These are phyloP conservation scores for Sarcophaga peregrina DNA, from an alignment of 1,140 invertebrate species.

Conservation along the genomic window DNA sequence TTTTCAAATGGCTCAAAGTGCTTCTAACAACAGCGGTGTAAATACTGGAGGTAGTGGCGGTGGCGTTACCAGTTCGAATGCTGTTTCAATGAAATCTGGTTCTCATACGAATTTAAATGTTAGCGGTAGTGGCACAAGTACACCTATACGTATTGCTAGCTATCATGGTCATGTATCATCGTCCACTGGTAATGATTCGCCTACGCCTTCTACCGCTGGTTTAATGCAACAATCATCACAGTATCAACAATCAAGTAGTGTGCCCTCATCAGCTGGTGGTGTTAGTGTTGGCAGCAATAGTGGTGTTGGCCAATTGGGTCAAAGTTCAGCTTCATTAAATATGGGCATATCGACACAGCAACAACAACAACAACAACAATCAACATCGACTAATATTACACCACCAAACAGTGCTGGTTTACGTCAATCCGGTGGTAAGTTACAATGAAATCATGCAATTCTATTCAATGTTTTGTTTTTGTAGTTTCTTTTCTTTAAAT, in stretches of 20 bases:
- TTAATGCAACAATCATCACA: constrained; percentile 51
- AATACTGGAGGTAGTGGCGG: constrained; percentile 28
- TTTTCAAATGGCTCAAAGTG: constrained; percentile 40
- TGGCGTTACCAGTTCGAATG: neutral
- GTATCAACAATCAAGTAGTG: constrained; percentile 55
- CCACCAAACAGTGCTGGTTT: constrained; percentile 62
- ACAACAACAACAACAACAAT: constrained; percentile 50
- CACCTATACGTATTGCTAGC: constrained; percentile 58
- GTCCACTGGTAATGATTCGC: constrained; percentile 43
- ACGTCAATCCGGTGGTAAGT: constrained; percentile 62
- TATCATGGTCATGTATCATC: constrained; percentile 51
- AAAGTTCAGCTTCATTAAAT: constrained; percentile 43
- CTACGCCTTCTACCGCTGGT: constrained; percentile 51
- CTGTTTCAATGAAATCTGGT: constrained; percentile 29
- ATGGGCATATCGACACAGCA: constrained; percentile 56
- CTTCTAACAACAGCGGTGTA: neutral
- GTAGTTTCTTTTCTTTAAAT: neutral
- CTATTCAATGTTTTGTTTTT: neutral
- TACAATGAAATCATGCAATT: neutral
- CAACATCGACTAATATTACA: constrained; percentile 49
- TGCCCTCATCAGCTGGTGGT: constrained; percentile 50
- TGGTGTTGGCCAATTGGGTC: constrained; percentile 39
- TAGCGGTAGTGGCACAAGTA: constrained; percentile 54
- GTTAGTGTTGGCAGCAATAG: neutral
- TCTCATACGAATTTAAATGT: constrained; percentile 37